These are phyloP conservation scores for Emys orbicularis DNA, from an alignment of 2,797 vertebrate species.

Conservation along the genomic window DNA sequence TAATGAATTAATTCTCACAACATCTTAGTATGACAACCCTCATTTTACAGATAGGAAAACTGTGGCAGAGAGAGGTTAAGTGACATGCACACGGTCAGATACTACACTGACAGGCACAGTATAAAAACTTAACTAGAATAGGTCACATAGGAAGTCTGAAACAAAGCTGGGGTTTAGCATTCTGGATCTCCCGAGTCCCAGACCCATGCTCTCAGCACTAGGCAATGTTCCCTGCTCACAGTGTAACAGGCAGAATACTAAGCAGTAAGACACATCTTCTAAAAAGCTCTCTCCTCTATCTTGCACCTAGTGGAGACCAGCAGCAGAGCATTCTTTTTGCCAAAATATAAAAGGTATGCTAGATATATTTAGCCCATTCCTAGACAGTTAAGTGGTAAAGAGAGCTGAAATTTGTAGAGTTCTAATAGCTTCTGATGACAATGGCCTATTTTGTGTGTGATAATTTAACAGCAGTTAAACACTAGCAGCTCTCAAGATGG, in stretches of 20 bases:
- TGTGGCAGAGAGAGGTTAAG: not conserved
- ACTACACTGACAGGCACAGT: not conserved
- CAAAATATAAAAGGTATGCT: not conserved
- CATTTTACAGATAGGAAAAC: not conserved
- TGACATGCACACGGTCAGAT: not conserved
- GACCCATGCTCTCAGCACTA: not conserved
- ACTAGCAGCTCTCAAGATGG: not conserved
- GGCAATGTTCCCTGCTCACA: not conserved
- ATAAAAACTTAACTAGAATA: not conserved
- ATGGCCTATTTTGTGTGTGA: not conserved
- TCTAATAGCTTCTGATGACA: not conserved
- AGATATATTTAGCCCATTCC: not conserved
- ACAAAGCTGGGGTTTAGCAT: not conserved
- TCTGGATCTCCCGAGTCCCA: not conserved
- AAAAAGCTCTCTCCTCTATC: not conserved
- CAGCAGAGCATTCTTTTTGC: not conserved
- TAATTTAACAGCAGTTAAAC: not conserved
- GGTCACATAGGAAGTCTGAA: not conserved
- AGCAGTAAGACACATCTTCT: not conserved
- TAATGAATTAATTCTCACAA: not conserved
- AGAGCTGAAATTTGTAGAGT: not conserved
- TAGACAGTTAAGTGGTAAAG: not conserved
- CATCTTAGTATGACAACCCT: not conserved
- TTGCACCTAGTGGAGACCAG: not conserved
- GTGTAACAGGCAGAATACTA: not conserved